Conservation (phyloP, 2,888 invertebrate genomes). For the Acrobasis suavella region DNA sequence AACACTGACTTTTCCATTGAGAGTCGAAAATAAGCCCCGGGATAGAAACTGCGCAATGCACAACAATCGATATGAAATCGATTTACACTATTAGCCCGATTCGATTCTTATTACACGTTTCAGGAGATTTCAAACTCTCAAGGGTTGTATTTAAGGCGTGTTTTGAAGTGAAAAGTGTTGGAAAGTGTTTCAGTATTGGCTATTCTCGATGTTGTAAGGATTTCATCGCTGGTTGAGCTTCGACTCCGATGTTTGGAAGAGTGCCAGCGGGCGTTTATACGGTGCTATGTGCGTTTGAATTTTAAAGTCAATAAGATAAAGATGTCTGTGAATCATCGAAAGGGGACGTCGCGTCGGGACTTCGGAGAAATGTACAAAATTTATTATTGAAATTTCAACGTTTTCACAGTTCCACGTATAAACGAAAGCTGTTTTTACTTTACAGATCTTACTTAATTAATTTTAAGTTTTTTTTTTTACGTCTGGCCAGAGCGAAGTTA, state of each 20-base stretch:
- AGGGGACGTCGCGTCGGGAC: background rate
- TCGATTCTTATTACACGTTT: slow-evolving; percentile 22
- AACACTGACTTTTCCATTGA: slow-evolving; percentile 11
- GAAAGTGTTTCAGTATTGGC: slow-evolving; percentile 41
- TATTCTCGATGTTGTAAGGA: slow-evolving; percentile 46
- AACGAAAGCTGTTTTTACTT: no score
- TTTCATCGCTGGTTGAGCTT: slow-evolving; percentile 44
- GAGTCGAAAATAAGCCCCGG: slow-evolving; percentile 9
- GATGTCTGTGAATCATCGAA: slow-evolving; percentile 5
- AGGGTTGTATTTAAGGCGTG: slow-evolving; percentile 20
- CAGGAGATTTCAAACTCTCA: slow-evolving; percentile 22
- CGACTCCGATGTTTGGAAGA: slow-evolving; percentile 31
- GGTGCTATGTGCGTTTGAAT: slow-evolving; percentile 14
- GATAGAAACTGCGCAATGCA: slow-evolving; percentile 24
- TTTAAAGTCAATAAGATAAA: slow-evolving; percentile 19
- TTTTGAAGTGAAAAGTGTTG: slow-evolving; percentile 27
- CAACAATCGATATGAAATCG: slow-evolving; percentile 49
- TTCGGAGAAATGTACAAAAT: background rate
- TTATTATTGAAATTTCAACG: background rate
- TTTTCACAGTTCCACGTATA: background rate
- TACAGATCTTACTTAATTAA: no score
- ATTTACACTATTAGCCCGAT: slow-evolving; percentile 52
- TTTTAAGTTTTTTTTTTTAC: no score
- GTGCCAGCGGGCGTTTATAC: slow-evolving; percentile 23
- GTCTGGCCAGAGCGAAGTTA: no score